Evolutionary conservation across 2,888 invertebrate genomes (phyloP).

Genomic region (Sturmia bella): DNA sequence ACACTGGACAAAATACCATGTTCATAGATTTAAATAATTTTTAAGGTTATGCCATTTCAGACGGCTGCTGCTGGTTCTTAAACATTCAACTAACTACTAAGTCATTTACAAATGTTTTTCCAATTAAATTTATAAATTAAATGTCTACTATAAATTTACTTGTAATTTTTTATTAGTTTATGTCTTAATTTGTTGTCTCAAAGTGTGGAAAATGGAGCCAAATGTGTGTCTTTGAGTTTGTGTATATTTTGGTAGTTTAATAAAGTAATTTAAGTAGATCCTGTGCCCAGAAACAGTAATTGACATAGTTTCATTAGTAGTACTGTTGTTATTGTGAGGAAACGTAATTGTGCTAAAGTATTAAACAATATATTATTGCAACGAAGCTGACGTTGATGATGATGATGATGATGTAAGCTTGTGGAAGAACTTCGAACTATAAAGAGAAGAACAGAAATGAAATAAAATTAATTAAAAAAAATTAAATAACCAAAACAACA

Average conservation of each 20-base stretch:
- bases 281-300: conserved; percentile 74
- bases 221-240: background rate
- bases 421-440: conserved; percentile 75
- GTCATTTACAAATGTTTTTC: conserved; percentile 20
- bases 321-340: conserved; percentile 75
- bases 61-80: background rate
- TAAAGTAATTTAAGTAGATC: conserved; percentile 75
- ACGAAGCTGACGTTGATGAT: conserved; percentile 60
- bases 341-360: conserved; percentile 65
- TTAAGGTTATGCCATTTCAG: background rate
- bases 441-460: conserved; percentile 29
- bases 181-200: background rate
- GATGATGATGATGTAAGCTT: conserved; percentile 70
- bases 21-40: background rate
- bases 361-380: conserved; percentile 61
- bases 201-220: background rate
- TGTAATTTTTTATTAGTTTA: conserved; percentile 25
- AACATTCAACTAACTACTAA: background rate
- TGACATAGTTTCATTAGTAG: conserved; percentile 76
- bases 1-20: no score
- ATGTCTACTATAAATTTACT: conserved; percentile 36
- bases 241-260: conserved; percentile 71
- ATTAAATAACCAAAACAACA: background rate
- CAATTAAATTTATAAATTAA: conserved; percentile 18
- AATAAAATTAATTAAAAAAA: conserved; percentile 13